phyloP scores from a whole-genome alignment of 2,113 vertebrate genomes.

The Sitta europaea region DNA sequence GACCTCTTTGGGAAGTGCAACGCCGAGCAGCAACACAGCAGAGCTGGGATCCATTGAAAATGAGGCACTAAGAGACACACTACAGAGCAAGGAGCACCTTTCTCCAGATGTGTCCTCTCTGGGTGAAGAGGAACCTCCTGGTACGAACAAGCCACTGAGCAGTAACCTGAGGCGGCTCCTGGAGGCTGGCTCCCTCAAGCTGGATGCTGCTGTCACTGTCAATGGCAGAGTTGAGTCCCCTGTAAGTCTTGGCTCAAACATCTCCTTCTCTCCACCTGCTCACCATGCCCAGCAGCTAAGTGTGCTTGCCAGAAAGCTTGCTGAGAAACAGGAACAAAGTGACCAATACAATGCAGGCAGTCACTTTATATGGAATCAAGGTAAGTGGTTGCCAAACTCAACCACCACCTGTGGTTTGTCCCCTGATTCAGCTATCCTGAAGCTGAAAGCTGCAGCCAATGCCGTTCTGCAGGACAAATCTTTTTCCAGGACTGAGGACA shows the following conservation, averaged over 20 bases:
- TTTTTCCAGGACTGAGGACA: conserved; percentile 83
- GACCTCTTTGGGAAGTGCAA: conserved; percentile 89
- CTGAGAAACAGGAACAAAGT: conserved; percentile 83
- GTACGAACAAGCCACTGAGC: conserved; percentile 89
- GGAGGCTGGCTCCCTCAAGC: conserved; percentile 91
- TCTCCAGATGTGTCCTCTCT: conserved; percentile 88
- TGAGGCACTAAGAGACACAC: conserved; percentile 74
- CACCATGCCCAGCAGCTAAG: conserved; percentile 96
- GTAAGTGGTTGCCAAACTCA: conserved; percentile 90
- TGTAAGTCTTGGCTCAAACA: conserved; percentile 75
- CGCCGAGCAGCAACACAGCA: conserved; percentile 86
- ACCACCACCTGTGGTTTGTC: conserved; percentile 86
- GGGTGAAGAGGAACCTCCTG: conserved; percentile 85
- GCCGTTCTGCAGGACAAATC: conserved; percentile 96
- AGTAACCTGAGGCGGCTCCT: conserved; percentile 93
- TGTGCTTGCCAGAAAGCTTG: conserved; percentile 92
- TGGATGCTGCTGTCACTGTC: conserved; percentile 78
- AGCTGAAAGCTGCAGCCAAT: conserved; percentile 95
- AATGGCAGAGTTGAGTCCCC: conserved; percentile 83
- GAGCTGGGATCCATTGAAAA: conserved; percentile 85
- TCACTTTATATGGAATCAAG: conserved; percentile 92
- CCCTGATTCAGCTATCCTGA: conserved; percentile 96
- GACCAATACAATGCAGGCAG: conserved; percentile 78
- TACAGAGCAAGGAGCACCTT: conserved; percentile 85
- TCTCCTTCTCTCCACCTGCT: conserved; percentile 88